Evolutionary conservation across 2,888 invertebrate genomes (phyloP).

Genomic region (Harpalus rufipes): DNA sequence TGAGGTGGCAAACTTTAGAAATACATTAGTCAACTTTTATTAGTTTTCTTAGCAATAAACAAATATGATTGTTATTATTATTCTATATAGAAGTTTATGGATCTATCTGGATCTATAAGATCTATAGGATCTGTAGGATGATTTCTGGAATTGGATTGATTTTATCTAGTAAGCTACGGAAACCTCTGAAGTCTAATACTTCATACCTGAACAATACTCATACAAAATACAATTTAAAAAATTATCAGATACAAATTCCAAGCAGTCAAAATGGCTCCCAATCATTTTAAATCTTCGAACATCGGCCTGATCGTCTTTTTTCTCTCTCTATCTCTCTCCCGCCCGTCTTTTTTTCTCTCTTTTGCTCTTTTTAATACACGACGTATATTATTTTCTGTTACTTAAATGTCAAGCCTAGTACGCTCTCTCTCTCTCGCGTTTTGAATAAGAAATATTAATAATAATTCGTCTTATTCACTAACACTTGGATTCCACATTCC

Average conservation of each 20-base stretch:
- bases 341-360: constrained; percentile 48
- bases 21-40: background rate
- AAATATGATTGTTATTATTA: background rate
- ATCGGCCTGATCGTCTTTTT: constrained; percentile 55
- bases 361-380: constrained; percentile 51
- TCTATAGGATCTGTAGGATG: background rate
- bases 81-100: background rate
- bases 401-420: constrained; percentile 64
- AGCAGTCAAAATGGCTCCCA: constrained; percentile 65
- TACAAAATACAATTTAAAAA: constrained; percentile 65
- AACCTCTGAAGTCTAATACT: background rate
- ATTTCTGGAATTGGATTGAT: background rate
- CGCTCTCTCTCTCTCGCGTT: constrained; percentile 53
- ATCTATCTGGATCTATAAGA: background rate
- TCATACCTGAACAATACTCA: constrained; percentile 64
- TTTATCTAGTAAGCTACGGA: background rate
- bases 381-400: constrained; percentile 59
- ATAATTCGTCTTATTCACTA: constrained; percentile 67
- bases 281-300: constrained; percentile 66
- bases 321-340: constrained; percentile 47
- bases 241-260: constrained; percentile 66
- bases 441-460: constrained; percentile 67
- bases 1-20: background rate
- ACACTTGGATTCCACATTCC: constrained; percentile 65
- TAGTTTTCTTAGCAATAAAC: background rate